Percentiles rank a stretch among this genome's conserved stretches.
These are phyloP conservation scores for Salpingus planirostris DNA, from an alignment of 2,888 invertebrate genomes.

Conservation along the genomic window DNA sequence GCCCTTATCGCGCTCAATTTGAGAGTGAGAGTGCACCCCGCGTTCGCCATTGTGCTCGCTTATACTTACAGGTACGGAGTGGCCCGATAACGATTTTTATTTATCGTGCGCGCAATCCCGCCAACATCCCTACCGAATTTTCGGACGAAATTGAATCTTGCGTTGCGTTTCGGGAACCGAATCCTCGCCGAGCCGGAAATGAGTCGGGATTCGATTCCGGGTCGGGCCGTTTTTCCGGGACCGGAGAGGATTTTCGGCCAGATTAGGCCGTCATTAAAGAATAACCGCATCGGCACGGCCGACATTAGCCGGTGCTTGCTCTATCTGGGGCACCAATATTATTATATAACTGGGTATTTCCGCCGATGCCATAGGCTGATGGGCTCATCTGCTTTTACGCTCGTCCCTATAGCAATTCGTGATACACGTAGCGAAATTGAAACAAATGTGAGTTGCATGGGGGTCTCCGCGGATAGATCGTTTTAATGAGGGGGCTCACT, in stretches of 20 bases:
- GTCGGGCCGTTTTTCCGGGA: no score
- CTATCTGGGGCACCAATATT: conserved; percentile 31
- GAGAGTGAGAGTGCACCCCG: conserved; percentile 2
- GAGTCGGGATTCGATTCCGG: conserved; percentile 6
- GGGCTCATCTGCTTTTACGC: conserved; percentile 10
- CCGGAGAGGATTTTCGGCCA: no score
- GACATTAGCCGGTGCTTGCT: no score
- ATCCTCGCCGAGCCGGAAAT: conserved; percentile 10
- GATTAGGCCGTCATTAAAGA: no score
- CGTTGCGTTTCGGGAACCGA: no score
- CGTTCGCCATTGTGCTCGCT: no score
- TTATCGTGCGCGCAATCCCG: no score
- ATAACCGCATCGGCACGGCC: no score
- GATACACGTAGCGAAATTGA: conserved; percentile 26
- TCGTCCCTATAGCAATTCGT: conserved; percentile 18
- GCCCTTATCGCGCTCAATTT: conserved; percentile 14
- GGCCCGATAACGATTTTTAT: no score
- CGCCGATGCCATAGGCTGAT: conserved; percentile 20
- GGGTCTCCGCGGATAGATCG: conserved; percentile 16
- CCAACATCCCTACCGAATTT: no score
- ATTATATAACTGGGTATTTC: conserved; percentile 33
- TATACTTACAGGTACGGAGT: no score
- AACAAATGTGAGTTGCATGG: conserved; percentile 26
- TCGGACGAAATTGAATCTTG: conserved; percentile 7
- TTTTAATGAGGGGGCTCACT: conserved; percentile 18